Evolutionary conservation across 2,888 invertebrate genomes (phyloP), one percentile per base, ranked within the genome.

Genomic region (Poecilus cupreus): DNA sequence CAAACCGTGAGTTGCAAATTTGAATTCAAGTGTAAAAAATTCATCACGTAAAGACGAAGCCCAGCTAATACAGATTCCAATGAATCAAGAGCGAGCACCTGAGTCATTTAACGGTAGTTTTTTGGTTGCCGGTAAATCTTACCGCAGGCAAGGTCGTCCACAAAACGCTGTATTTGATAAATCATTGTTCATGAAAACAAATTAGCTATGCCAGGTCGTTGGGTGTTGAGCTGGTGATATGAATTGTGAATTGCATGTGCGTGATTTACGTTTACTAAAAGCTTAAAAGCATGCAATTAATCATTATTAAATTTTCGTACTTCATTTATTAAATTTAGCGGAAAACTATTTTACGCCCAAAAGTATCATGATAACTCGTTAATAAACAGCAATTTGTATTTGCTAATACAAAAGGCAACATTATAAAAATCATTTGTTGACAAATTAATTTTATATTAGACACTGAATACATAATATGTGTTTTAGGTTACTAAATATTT

Each of bases 91-190:
- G 11, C 64, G 18, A 16, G 22, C 18, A 37, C 64, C n/a, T 75
- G 75, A 51, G 6, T 75, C 43, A 72, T 75, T 75, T 75, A 75
- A 75, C 75, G 75, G 75, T 54, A 32, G 49, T 72, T 72, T 72
- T 72, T 72, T 39, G 37, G 10, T 18, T 51, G 24, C 51, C 16
- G 72, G 37, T 39, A 68, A 43, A 46, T 32, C 72, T 46, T 43
- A 46, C 75, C 75, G 32, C 18, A 26, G 51, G 75, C 51, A 75
- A 75, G 75, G 75, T 26, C 75, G 75, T 3, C 18, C 32, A 54
- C 16, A 51, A 51, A 26, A 75, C 26, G 22, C 24, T n/a, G 3
- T n/a, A 26, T 70, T 49, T 75, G 49, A 75, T 32, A 75, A 75
- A 75, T 75, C 51, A 75, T 26, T 26, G 49, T 24, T 75, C 75